Evolutionary conservation across 2,797 vertebrate genomes (phyloP), one percentile per base, ranked within the genome.

Genomic region (Dipus sagitta): DNA sequence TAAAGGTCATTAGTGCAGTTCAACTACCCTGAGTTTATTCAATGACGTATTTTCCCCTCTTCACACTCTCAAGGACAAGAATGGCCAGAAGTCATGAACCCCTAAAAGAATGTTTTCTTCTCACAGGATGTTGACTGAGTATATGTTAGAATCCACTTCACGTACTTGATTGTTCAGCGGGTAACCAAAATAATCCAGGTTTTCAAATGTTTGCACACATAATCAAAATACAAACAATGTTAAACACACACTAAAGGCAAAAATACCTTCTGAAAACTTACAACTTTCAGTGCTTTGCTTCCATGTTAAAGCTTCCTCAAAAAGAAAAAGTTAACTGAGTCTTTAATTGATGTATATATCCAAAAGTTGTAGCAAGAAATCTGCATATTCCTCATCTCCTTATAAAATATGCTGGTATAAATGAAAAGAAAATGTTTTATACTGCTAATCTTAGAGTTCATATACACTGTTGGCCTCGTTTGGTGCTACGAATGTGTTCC

Each of bases 121-220:
- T 65, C 68, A 77, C 90, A 84, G 82, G 68, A 92, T 92, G 83
- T 72, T 86, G 84, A 89, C 34, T 75, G 67, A 83, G 34, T 84
- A 28, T 23, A 78, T 68, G 72, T 15, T 77, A 87, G 32, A 94
- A 86, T 20, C 52, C 52, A 88, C 58, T 90, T 90, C 75, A 42
- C 14, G 83, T 72, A 34, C 60, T 68, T 74, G 76, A 10, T 81
- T 93, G 83, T 64, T 94, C 32, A 74, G 74, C 60, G 34, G 3
- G 32, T 94, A 90, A 94, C 71, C 71, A 88, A 90, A 95, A 95
- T 60, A 84, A 76, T 71, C 60, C 86, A 81, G 76, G 30, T 80
- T 28, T 74, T 71, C 79, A 64, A 91, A 83, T 86, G 68, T 86
- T 94, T 90, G 74, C 60, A 86, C 88, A 77, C 15, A 60, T 32